Conservation (phyloP, 2,113 vertebrate genomes). For the Phylloscopus trochilus region DNA sequence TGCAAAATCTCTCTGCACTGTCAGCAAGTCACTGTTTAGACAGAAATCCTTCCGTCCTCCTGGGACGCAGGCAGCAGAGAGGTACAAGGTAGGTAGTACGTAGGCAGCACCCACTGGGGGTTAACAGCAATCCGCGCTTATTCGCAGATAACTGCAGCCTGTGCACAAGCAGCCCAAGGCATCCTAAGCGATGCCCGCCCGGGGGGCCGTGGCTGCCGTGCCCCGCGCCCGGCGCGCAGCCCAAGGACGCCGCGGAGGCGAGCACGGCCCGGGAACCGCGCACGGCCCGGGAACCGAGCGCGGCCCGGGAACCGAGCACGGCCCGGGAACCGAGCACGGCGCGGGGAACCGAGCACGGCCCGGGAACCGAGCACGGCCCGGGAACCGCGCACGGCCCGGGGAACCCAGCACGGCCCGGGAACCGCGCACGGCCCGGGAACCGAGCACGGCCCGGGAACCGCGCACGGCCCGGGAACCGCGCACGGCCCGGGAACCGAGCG, state of each 20-base stretch:
- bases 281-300: accelerated
- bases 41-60: neutral
- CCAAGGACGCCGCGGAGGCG: accelerated
- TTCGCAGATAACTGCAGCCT: neutral
- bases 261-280: accelerated
- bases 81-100: accelerated
- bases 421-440: too few relatives aligned
- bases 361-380: accelerated
- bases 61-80: accelerated
- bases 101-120: accelerated
- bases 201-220: neutral
- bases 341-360: accelerated
- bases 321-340: accelerated
- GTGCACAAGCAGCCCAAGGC: accelerated
- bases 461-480: accelerated
- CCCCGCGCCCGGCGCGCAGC: neutral
- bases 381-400: accelerated
- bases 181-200: accelerated
- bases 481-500: too few relatives aligned
- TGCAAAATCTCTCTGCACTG: neutral
- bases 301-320: too few relatives aligned
- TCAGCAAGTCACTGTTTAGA: neutral
- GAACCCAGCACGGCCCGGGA: accelerated
- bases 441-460: accelerated
- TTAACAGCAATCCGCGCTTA: accelerated